Conservation (phyloP, 2,797 vertebrate species). For the Clarias laeviceps region DNA sequence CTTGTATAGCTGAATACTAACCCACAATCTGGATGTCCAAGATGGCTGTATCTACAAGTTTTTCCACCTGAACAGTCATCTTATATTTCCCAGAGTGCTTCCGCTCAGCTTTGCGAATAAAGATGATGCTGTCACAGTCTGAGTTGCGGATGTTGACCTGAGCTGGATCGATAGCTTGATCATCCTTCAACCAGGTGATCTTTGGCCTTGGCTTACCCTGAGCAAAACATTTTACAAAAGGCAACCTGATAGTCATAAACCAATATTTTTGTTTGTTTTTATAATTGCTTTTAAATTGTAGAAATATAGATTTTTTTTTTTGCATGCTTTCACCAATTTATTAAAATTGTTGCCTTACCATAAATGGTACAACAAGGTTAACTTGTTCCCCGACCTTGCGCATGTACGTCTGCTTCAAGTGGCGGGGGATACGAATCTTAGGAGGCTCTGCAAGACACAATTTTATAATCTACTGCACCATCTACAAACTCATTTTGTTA, state of each 20-base stretch:
- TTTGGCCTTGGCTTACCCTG: conserved; percentile 95
- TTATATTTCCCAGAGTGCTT: conserved; percentile 94
- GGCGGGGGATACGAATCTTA: conserved; percentile 95
- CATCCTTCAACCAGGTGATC: conserved; percentile 90
- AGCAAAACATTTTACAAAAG: neutral
- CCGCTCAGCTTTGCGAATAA: conserved; percentile 94
- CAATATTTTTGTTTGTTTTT: neutral
- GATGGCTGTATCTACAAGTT: conserved; percentile 81
- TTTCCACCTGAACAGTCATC: conserved; percentile 92
- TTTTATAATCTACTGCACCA: neutral
- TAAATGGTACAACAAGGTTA: conserved; percentile 94
- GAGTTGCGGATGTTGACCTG: conserved; percentile 94
- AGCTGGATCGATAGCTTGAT: conserved; percentile 80
- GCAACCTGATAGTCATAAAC: no score
- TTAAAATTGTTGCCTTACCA: conserved; percentile 76
- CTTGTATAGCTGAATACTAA: conserved; percentile 64
- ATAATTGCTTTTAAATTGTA: neutral
- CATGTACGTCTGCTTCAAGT: conserved; percentile 94
- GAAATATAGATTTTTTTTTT: neutral
- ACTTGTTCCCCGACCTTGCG: conserved; percentile 92
- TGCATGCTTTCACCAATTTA: neutral
- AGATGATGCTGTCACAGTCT: conserved; percentile 94
- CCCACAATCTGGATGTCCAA: conserved; percentile 95
- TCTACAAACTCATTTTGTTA: neutral
- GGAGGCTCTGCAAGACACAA: conserved; percentile 80